phyloP scores from a whole-genome alignment of 2,888 invertebrate genomes.

The Eupithecia exiguata region DNA sequence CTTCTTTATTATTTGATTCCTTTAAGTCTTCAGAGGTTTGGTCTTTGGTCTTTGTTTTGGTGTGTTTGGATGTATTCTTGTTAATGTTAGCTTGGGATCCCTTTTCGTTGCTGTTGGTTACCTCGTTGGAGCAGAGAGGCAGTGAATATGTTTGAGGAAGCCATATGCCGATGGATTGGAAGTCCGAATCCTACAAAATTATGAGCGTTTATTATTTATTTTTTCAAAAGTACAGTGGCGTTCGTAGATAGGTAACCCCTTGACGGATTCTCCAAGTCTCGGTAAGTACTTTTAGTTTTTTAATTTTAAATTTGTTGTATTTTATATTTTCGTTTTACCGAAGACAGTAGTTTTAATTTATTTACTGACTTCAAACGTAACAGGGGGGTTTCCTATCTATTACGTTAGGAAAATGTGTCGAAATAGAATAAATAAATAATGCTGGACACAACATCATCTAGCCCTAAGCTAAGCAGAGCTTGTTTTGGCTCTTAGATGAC shows the following conservation, averaged over 20 bases:
- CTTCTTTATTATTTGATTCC: conserved; percentile 3
- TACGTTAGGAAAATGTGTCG: too few species aligned
- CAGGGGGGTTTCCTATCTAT: too few species aligned
- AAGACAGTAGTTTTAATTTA: too few species aligned
- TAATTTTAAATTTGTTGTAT: too few species aligned
- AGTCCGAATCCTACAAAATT: conserved; percentile 12
- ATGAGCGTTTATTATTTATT: neutral
- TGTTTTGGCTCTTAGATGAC: too few species aligned
- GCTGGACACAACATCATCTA: too few species aligned
- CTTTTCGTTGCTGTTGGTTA: neutral
- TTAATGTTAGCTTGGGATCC: neutral
- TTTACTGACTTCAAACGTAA: too few species aligned
- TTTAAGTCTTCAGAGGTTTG: neutral
- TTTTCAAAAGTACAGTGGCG: neutral
- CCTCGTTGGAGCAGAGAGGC: conserved; percentile 5
- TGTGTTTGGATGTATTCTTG: conserved; percentile 4
- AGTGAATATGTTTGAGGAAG: neutral
- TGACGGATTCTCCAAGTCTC: too few species aligned
- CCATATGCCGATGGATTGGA: conserved; percentile 1
- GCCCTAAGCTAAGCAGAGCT: too few species aligned
- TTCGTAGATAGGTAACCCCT: neutral
- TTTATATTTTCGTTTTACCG: too few species aligned
- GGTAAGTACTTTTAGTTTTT: too few species aligned
- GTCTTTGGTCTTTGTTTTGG: conserved; percentile 6
- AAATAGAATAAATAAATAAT: too few species aligned